phyloP scores from a whole-genome alignment of 2,797 vertebrate species.

The Spinus olivaceus region DNA sequence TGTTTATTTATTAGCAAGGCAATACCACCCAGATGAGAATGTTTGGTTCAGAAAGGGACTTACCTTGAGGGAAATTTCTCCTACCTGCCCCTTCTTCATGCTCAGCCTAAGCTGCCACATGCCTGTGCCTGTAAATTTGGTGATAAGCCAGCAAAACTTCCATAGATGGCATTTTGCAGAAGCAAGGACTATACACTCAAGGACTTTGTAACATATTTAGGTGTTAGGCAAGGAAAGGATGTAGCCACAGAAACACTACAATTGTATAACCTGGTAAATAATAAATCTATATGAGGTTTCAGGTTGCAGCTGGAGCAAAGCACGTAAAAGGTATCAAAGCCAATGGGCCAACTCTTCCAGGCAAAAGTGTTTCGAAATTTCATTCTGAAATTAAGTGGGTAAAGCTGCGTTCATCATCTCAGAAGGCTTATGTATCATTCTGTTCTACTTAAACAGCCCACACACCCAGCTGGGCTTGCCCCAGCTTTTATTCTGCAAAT shows the following conservation, averaged over 20 bases:
- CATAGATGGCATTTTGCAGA: not conserved
- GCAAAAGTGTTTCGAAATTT: not conserved
- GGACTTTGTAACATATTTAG: not conserved
- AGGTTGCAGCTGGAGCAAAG: not conserved
- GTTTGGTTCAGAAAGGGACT: not conserved
- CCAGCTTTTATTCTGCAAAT: not conserved
- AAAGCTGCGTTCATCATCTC: not conserved
- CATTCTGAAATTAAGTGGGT: not conserved
- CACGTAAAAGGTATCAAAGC: not conserved
- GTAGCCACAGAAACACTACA: not conserved
- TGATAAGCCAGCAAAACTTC: not conserved
- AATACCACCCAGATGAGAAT: not conserved
- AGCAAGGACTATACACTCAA: accelerated
- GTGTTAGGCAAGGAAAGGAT: not conserved
- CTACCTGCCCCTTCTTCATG: not conserved
- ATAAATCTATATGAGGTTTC: not conserved
- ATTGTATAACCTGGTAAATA: not conserved
- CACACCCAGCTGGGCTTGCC: not conserved
- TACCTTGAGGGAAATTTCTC: not conserved
- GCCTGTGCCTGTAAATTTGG: not conserved
- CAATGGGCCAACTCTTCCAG: not conserved
- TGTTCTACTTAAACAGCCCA: not conserved
- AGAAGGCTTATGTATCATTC: not conserved
- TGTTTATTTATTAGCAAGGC: not conserved
- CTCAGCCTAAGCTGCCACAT: not conserved